Evolutionary conservation across 2,888 invertebrate species (phyloP).

Genomic region (Fragum fragum): DNA sequence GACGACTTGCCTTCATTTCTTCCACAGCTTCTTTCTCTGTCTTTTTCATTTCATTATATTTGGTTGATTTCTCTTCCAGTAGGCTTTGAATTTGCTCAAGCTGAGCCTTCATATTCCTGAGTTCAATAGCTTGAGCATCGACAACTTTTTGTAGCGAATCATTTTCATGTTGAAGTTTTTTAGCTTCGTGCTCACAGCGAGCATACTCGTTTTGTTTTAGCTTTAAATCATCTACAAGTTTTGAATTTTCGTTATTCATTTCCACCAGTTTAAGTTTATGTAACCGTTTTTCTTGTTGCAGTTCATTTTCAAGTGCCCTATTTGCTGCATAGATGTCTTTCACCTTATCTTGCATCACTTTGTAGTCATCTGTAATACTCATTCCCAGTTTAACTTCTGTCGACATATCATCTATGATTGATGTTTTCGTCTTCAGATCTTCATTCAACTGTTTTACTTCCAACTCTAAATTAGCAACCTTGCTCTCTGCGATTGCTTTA

Average conservation of each 20-base stretch:
- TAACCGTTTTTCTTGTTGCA: conserved; percentile 56
- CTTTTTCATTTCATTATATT: conserved; percentile 56
- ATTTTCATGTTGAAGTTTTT: conserved; percentile 54
- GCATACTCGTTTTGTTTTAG: conserved; percentile 40
- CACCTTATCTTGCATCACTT: conserved; percentile 49
- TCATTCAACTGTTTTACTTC: conserved; percentile 36
- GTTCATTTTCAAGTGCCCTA: conserved; percentile 54
- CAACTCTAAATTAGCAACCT: conserved; percentile 43
- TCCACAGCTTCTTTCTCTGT: conserved; percentile 48
- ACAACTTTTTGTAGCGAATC: conserved; percentile 45
- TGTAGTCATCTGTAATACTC: conserved; percentile 49
- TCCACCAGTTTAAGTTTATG: conserved; percentile 53
- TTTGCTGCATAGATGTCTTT: conserved; percentile 53
- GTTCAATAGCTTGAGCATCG: conserved; percentile 60
- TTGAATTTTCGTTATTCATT: conserved; percentile 43
- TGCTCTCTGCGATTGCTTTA: conserved; percentile 41
- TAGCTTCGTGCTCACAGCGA: conserved; percentile 44
- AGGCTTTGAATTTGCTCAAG: conserved; percentile 58
- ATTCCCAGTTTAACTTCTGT: conserved; percentile 38
- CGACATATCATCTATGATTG: conserved; percentile 47
- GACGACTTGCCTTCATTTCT: conserved; percentile 44
- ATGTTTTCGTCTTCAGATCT: conserved; percentile 40
- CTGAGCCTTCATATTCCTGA: conserved; percentile 59
- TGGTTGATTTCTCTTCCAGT: conserved; percentile 54
- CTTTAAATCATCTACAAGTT: conserved; percentile 36